Base-by-base conservation (phyloP, 1,140 invertebrate species). In the Streblospio benedicti region DNA sequence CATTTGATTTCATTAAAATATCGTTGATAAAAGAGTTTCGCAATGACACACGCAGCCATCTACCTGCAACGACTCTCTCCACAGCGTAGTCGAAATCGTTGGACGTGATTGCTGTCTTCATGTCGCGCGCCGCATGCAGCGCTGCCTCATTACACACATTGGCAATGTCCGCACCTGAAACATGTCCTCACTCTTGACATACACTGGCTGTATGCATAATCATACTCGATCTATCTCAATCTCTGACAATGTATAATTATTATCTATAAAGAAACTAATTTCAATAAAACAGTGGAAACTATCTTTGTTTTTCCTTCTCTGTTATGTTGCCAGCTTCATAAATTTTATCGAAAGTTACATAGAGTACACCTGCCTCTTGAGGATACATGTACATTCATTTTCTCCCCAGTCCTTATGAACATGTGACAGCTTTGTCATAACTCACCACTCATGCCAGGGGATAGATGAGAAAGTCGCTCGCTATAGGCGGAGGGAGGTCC, bases 121-220 rank as follows among this genome's bases (percentile, higher is more conserved):
- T 79, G 72, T 97, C 92, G 70, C 95, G 81, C 2, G 95, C 95
- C 2, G 95, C 95, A 64, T 99, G 98, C 23, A 99, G 79, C 4
- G 96, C 96, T 12, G 96, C 95, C 81, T 99, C 96, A 73, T 99
- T 99, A 74, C 96, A 99, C 4, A 99, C 93, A 79, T 99, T 99
- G 0, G 95, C 93, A 71, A 99, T 97, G 75, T 99, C 96, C 53
- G 96, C 96, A 63, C 88, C 87, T 86, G 65, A 52, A 75, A 38
- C 25, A 23, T n/a, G n/a, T n/a, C n/a, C 35, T 41, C 9, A 41
- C 9, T 9, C 35, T 12, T 41, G n/a, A 41, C 9, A 41, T 12
- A 41, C 35, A 41, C 9, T n/a, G 35, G n/a, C n/a, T 41, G 35
- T 12, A 41, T 41, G 9, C 35, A 41, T 12, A 12, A 41, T 63